Base-by-base conservation (phyloP, 2,797 vertebrate species). In the Danio choprae region DNA sequence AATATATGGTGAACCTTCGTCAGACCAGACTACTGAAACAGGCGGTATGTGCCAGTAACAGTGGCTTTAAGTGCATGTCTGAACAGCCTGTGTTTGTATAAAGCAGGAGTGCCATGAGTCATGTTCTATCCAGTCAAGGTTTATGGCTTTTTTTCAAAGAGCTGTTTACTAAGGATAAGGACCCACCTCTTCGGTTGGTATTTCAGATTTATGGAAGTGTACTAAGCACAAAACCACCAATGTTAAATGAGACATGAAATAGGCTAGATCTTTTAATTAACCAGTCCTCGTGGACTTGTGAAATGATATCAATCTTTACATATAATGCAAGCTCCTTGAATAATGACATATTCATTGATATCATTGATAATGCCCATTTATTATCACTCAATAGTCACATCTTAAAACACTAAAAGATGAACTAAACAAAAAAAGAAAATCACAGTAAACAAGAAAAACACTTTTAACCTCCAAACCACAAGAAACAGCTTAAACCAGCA, bases 11-110 rank as follows among this genome's bases (percentile, higher is more conserved):
- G 3, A 38, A 53, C 16, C 20, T 15, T 53, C 38, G 6, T 38
- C 7, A 58, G 68, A 46, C 36, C 74, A 36, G 63, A 67, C 41
- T 8, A 22, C 53, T 50, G 6, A 67, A 29, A 67, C 55, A 8
- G 51, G 36, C 67, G 36, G 51, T 43, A 20, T 43, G 64, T 20
- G 38, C 13, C 50, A 65, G 60, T 55, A 55, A n/a, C 36, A 56
- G 40, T 58, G 41, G 15, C 20, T 46, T n/a, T 56, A 55, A 77
- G 41, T 41, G 53, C 81, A 78, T 38, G 69, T 68, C 62, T 82
- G 62, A 62, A 60, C 75, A 78, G 38, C 40, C 15, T 46, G 38
- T 75, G 79, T 70, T 76, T 76, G 72, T 78, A 56, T 73, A 77
- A 58, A 78, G 44, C 51, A 51, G 60, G 18, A 44, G 74, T 72